A percentile compares a stretch with the other conserved stretches of the same genome.
phyloP scores from a whole-genome alignment of 2,888 invertebrate genomes.

The Aplocera efformata region DNA sequence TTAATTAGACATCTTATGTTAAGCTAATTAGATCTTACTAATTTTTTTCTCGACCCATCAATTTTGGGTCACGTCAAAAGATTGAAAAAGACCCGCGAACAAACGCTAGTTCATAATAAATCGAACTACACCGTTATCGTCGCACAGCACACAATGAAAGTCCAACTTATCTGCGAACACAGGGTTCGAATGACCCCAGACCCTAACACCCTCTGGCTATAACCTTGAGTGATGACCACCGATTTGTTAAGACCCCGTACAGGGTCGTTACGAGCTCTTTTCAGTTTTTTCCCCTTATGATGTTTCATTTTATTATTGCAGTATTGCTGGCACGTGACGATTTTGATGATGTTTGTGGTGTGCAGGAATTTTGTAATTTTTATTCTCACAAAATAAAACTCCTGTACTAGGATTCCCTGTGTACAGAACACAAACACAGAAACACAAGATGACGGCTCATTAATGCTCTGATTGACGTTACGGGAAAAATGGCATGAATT shows the following conservation, averaged over 20 bases:
- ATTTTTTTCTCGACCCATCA: too few species aligned
- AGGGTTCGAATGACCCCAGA: slow-evolving; percentile 43
- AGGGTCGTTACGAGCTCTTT: slow-evolving; percentile 68
- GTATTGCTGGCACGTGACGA: slow-evolving; percentile 62
- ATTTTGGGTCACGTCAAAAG: too few species aligned
- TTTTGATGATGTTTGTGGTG: slow-evolving; percentile 44
- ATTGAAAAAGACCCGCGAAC: slow-evolving; percentile 1
- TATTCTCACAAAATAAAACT: too few species aligned
- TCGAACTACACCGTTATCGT: slow-evolving; percentile 61
- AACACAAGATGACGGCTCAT: too few species aligned
- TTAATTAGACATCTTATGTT: too few species aligned
- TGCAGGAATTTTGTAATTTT: too few species aligned
- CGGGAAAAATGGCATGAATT: too few species aligned
- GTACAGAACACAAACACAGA: too few species aligned
- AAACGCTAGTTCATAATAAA: slow-evolving; percentile 67
- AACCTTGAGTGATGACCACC: slow-evolving; percentile 74
- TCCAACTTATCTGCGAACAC: slow-evolving; percentile 62
- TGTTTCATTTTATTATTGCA: slow-evolving; percentile 75
- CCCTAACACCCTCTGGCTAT: slow-evolving; percentile 56
- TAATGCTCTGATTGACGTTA: too few species aligned
- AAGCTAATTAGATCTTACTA: too few species aligned
- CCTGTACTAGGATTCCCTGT: too few species aligned
- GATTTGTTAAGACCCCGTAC: slow-evolving; percentile 72
- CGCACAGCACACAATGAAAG: slow-evolving; percentile 63
- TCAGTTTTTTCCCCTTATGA: slow-evolving; percentile 75